phyloP scores from a whole-genome alignment of 1,140 invertebrate genomes.

The Thereuonema tuberculata region DNA sequence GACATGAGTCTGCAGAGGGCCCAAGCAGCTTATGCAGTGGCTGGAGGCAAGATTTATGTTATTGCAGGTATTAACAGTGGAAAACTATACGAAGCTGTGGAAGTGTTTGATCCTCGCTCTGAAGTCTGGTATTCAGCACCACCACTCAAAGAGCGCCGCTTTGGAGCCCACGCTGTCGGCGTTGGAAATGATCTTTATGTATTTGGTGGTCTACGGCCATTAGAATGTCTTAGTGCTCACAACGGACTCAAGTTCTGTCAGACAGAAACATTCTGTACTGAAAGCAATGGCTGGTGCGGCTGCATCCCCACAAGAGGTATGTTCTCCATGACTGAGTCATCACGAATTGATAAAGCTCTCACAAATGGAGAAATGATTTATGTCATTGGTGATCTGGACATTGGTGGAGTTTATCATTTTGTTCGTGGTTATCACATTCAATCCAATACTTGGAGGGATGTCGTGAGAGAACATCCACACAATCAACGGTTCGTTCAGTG shows the following conservation, averaged over 20 bases:
- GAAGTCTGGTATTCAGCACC: constrained; percentile 6
- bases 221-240: constrained; percentile 5
- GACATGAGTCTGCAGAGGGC: constrained; percentile 52
- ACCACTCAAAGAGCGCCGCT: not conserved
- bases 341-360: constrained; percentile 3
- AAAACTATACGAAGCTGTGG: constrained; percentile 6
- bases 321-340: constrained; percentile 6
- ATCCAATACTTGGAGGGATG: constrained; percentile 2
- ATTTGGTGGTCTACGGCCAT: not conserved
- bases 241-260: constrained; percentile 2
- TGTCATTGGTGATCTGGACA: constrained; percentile 1
- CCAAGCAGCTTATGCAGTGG: constrained; percentile 51
- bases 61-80: constrained; percentile 45
- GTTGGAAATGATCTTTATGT: constrained; percentile 3
- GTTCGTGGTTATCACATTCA: constrained; percentile 3
- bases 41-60: constrained; percentile 51
- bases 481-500: constrained; percentile 7
- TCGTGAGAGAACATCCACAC: constrained; percentile 1
- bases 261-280: constrained; percentile 4
- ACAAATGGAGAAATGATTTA: constrained; percentile 7
- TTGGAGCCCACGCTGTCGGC: constrained; percentile 4
- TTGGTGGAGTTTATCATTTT: constrained; percentile 4
- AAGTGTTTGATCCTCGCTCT: constrained; percentile 4
- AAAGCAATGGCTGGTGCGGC: not conserved
- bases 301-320: constrained; percentile 1